Evolutionary conservation across 2,888 invertebrate genomes (phyloP).

Genomic region (Philaethria dido): DNA sequence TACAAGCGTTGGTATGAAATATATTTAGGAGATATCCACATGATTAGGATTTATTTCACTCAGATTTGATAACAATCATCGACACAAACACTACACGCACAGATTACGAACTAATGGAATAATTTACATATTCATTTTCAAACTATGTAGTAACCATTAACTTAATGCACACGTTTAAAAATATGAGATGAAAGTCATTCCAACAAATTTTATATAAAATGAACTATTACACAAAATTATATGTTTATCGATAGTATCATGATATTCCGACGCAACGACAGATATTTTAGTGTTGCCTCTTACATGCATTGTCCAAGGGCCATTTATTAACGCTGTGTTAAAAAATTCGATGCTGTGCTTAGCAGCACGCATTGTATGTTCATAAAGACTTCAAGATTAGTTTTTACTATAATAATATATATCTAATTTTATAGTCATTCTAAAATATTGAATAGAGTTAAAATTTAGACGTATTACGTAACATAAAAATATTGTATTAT

Average conservation of each 20-base stretch:
- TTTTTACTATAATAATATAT: neutral
- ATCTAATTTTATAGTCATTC: no score
- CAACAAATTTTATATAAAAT: conserved; percentile 1
- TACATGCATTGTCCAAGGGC: neutral
- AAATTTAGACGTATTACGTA: no score
- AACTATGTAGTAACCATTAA: conserved; percentile 10
- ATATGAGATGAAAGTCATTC: conserved; percentile 26
- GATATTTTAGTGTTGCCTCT: conserved; percentile 45
- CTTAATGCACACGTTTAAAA: neutral
- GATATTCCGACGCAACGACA: conserved; percentile 50
- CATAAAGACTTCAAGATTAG: no score
- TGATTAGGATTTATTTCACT: conserved; percentile 61
- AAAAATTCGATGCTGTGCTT: no score
- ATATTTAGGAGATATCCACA: conserved; percentile 63
- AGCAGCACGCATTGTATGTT: no score
- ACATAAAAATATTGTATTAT: neutral
- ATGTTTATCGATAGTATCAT: conserved; percentile 13
- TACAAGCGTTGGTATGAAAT: conserved; percentile 52
- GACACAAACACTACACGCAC: conserved; percentile 59
- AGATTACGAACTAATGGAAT: conserved; percentile 47
- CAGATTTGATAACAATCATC: conserved; percentile 72
- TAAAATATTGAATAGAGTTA: no score
- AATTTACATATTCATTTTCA: conserved; percentile 28
- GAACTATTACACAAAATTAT: conserved; percentile 17
- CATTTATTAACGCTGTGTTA: no score